Percentiles rank a stretch among this genome's conserved stretches.
phyloP scores from a whole-genome alignment of 2,113 vertebrate species.

The Prionailurus bengalensis region DNA sequence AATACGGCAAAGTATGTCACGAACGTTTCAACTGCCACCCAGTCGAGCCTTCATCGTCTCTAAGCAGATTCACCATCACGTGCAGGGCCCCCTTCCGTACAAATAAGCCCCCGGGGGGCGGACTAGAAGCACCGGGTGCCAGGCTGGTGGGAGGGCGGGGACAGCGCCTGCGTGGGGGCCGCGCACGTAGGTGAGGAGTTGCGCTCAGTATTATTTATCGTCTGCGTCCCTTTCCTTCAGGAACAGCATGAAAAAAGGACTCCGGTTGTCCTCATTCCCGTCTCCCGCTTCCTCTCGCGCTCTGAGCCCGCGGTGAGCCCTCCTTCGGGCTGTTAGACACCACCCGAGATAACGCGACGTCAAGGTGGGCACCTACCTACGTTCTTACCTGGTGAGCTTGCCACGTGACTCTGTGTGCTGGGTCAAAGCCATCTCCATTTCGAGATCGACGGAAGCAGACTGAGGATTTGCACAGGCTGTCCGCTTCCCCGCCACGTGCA shows the following conservation, averaged over 20 bases:
- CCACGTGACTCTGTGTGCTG: neutral
- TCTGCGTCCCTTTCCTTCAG: neutral
- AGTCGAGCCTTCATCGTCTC: neutral
- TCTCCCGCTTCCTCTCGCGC: neutral
- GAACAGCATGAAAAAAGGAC: neutral
- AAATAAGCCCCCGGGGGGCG: rapidly evolving
- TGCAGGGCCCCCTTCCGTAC: neutral
- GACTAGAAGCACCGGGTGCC: rapidly evolving
- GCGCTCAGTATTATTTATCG: neutral
- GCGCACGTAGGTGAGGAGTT: rapidly evolving
- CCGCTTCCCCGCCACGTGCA: neutral
- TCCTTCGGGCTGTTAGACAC: neutral
- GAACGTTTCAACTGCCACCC: rapidly evolving
- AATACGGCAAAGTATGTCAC: rapidly evolving
- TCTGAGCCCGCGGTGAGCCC: neutral
- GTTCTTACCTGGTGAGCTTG: neutral
- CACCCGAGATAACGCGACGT: rapidly evolving
- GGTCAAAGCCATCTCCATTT: neutral
- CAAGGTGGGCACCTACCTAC: too few species aligned
- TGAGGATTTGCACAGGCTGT: neutral
- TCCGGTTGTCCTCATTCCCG: rapidly evolving
- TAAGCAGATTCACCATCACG: rapidly evolving
- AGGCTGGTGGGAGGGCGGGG: rapidly evolving
- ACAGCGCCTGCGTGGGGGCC: rapidly evolving
- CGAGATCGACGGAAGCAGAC: neutral